Evolutionary conservation across 2,797 vertebrate genomes (phyloP), one percentile per base, ranked within the genome.

Genomic region (Sebastiscus tertius): DNA sequence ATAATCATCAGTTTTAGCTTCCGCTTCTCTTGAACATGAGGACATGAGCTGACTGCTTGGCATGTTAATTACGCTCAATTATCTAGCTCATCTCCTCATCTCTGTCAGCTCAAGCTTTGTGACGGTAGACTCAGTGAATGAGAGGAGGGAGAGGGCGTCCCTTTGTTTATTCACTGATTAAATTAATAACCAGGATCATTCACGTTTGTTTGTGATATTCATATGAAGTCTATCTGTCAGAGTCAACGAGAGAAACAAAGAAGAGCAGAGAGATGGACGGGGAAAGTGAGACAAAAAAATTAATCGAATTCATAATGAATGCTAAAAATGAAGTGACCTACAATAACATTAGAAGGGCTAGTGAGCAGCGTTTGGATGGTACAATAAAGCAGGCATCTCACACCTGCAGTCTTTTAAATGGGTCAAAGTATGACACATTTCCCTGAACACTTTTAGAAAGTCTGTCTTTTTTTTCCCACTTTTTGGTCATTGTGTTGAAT

Each of bases 11-110:
- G 16, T 12, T 66, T 46, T 26, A 59, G 39, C 70, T 59, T 18
- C 20, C 0, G 5, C 33, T 62, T 29, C 68, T 71, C 46, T 46
- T 29, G 2, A 68, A 71, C 34, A 66, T 54, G 56, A 69, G 69
- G 63, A 75, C 70, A 7, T 2, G 60, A 79, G 66, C 69, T 0
- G 24, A 54, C 64, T 61, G 81, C 52, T 69, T 8, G 11, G 64
- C 67, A 20, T 69, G 42, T 65, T 77, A 79, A 91, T 86, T 78
- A 87, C 58, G 20, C 42, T 58, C 74, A 85, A 81, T 84, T 79
- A 87, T 81, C 72, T 39, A 29, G 14, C 49, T 83, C 36, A 61
- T 76, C 67, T 75, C 54, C 56, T 79, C 69, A 68, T 77, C 31
- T n/a, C 72, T 26, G 29, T 80, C 74, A 79, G 63, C 70, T 72